Conservation (phyloP, 2,797 vertebrate genomes). For the Pangasius macronema region DNA sequence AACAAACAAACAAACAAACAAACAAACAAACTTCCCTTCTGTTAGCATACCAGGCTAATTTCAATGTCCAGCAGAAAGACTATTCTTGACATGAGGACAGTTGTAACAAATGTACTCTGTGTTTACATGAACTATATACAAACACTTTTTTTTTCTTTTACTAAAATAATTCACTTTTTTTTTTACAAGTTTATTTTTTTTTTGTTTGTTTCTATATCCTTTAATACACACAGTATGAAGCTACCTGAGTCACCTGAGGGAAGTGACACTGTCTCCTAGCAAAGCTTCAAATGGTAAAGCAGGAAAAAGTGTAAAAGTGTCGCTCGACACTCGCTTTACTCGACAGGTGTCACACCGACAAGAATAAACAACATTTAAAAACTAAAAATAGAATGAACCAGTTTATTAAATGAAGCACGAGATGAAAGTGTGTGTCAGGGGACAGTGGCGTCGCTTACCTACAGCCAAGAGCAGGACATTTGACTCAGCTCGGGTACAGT, state of each 20-base stretch:
- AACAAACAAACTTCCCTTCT: not conserved
- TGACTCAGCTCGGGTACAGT: not conserved
- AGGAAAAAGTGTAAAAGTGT: not conserved
- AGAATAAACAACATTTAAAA: not conserved
- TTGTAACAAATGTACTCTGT: not conserved
- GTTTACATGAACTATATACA: not conserved
- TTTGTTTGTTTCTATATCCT: not conserved
- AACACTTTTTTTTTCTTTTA: not conserved
- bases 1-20: not conserved
- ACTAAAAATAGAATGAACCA: not conserved
- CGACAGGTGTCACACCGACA: not conserved
- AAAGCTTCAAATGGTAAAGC: not conserved
- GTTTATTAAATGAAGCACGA: not conserved
- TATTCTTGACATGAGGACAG: not conserved
- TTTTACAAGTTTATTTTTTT: too few relatives aligned
- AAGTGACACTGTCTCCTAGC: not conserved
- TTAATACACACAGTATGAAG: not conserved
- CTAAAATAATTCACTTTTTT: too few relatives aligned
- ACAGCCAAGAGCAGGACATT: not conserved
- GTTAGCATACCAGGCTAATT: not conserved
- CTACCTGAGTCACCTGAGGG: not conserved
- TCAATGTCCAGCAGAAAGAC: not conserved
- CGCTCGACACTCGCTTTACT: not conserved
- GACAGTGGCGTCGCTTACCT: not conserved
- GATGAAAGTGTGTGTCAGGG: too few relatives aligned